Evolutionary conservation across 1,140 invertebrate species (phyloP).

Genomic region (Drosophila persimilis): DNA sequence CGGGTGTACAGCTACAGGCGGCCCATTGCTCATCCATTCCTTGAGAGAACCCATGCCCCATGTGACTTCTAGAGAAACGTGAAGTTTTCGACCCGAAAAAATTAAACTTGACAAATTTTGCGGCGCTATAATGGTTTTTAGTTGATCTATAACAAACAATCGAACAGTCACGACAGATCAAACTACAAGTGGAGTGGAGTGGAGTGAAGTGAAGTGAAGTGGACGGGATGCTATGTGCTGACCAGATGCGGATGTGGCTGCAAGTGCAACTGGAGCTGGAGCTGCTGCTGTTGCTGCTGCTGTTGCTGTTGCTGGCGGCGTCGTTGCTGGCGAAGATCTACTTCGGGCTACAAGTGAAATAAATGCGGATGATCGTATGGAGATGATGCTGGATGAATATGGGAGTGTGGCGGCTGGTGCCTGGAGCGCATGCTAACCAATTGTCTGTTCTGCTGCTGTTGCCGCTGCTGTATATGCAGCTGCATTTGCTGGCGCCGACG

Average conservation of each 20-base stretch:
- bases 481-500: constrained; percentile 43
- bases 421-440: constrained; percentile 61
- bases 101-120: constrained; percentile 33
- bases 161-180: constrained; percentile 7
- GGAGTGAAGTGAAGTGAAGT: constrained; percentile 11
- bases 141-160: constrained; percentile 7
- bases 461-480: constrained; percentile 50
- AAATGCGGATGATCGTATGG: constrained; percentile 7
- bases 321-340: constrained; percentile 17
- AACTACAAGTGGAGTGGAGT: constrained; percentile 14
- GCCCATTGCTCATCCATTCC: constrained; percentile 3
- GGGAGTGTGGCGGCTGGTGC: constrained; percentile 3
- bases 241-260: constrained; percentile 27
- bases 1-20: constrained; percentile 3
- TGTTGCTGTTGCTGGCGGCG: constrained; percentile 20
- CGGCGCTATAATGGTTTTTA: constrained; percentile 13
- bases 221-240: constrained; percentile 21
- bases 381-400: constrained; percentile 1
- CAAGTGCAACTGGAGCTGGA: constrained; percentile 15
- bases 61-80: constrained; percentile 7
- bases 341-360: constrained; percentile 45
- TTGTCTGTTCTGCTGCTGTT: constrained; percentile 46
- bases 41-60: not conserved
- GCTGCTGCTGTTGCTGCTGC: constrained; percentile 20
- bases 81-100: not conserved